Evolutionary conservation across 2,888 invertebrate species (phyloP).

Genomic region (Pteria penguin): DNA sequence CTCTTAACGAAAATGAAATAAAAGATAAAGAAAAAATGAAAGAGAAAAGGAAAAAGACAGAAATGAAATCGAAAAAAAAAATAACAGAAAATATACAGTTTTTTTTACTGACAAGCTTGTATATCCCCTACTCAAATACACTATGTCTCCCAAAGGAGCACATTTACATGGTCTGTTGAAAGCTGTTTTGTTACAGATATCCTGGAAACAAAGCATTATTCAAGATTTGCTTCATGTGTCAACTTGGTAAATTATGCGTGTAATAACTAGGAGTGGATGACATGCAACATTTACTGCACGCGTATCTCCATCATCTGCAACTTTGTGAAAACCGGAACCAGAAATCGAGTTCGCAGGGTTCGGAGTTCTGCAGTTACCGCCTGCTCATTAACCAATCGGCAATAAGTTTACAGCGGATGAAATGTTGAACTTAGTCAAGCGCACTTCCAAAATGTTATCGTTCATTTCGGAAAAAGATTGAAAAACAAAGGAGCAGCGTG

Average conservation of each 20-base stretch:
- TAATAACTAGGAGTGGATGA: conserved; percentile 37
- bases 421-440: background rate
- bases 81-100: too few species aligned
- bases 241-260: conserved; percentile 36
- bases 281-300: conserved; percentile 27
- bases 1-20: too few species aligned
- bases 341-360: conserved; percentile 31
- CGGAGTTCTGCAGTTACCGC: conserved; percentile 8
- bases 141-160: too few species aligned
- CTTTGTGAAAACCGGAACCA: conserved; percentile 32
- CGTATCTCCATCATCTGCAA: conserved; percentile 14
- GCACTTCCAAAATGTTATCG: background rate
- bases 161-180: too few species aligned
- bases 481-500: too few species aligned
- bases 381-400: conserved; percentile 9
- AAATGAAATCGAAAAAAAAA: too few species aligned
- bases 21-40: too few species aligned
- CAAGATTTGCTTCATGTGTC: conserved; percentile 12
- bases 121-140: too few species aligned
- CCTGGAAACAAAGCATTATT: background rate
- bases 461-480: too few species aligned
- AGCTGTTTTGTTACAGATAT: too few species aligned
- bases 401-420: conserved; percentile 22
- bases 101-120: too few species aligned
- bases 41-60: too few species aligned